A percentile compares a stretch with the other conserved stretches of the same genome.
These are phyloP conservation scores for Varecia variegata DNA, from an alignment of 2,797 vertebrate genomes.

Conservation along the genomic window DNA sequence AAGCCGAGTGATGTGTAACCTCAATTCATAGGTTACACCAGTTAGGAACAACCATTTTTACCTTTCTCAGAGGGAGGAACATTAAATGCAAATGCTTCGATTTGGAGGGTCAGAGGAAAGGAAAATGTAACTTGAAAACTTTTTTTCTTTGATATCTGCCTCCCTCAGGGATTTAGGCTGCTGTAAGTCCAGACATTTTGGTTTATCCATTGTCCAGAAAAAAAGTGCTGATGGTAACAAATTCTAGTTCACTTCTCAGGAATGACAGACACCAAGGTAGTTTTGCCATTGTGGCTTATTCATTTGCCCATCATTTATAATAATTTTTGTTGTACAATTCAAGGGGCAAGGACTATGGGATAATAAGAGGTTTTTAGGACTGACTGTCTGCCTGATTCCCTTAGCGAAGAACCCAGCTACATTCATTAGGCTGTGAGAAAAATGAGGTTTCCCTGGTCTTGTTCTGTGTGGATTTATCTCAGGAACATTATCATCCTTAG, in stretches of 20 bases:
- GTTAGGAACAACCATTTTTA: background rate
- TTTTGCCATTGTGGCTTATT: background rate
- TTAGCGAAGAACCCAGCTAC: background rate
- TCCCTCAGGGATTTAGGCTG: background rate
- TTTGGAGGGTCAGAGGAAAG: background rate
- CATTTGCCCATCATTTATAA: background rate
- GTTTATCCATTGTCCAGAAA: background rate
- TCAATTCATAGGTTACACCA: background rate
- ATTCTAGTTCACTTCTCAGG: background rate
- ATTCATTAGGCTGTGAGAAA: background rate
- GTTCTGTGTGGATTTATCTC: background rate
- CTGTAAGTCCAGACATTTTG: background rate
- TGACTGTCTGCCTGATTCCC: background rate
- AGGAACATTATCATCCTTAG: background rate
- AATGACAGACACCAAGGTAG: background rate
- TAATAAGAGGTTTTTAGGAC: background rate
- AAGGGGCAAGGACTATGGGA: fast-evolving
- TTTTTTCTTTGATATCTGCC: background rate
- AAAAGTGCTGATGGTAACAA: background rate
- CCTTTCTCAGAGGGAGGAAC: background rate
- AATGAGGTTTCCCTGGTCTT: background rate
- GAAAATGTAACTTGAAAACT: background rate
- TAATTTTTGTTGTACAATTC: background rate
- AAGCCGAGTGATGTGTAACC: background rate
- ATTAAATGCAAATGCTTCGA: background rate